Base-by-base conservation (phyloP, 1,140 invertebrate genomes). In the Physella acuta region DNA sequence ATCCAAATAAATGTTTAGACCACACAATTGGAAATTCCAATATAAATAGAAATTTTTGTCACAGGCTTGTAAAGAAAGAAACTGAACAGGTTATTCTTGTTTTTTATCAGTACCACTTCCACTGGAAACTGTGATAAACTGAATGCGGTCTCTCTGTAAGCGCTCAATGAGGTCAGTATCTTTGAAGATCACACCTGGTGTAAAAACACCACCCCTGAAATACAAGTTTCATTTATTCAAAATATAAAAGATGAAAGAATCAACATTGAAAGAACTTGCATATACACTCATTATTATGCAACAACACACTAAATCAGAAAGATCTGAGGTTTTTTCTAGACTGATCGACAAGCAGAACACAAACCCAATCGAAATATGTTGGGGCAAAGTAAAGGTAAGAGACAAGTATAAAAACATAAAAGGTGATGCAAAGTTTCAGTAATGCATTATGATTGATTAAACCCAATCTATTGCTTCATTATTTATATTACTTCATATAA, bases 161-260 rank as follows among this genome's bases (percentile, higher is more conserved):
- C 88, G 81, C 28, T 90, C 85, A 36, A 91, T 86, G 14, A 92
- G 78, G 17, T 82, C 86, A 1, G 91, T 92, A 65, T 91, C 88
- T 0, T 78, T 81, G 83, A 92, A 90, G 37, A 87, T 88, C 33
- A 84, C 84, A 39, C 87, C 89, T 39, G 89, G 88, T 62, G 89
- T 82, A 65, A 86, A 86, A 3, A 90, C 88, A 33, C 89, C 89
- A 71, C 89, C 89, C 26, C 87, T 67, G 64, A 56, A 67, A 88
- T 75, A 76, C 53, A 78, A 68, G 70, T 69, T 55, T 66, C 28
- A 17, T 16, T 24, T 36, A 70, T 31, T 0, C 20, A 26, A 3
- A 53, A 31, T 34, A 67, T 3, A n/a, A 16, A 26, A 37, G 17
- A 36, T n/a, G 2, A 36, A 1, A 39, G 36, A 49, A 53, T 28